Percentiles rank a stretch among this genome's conserved stretches.
phyloP scores from a whole-genome alignment of 2,113 vertebrate genomes.

The Baryphthengus martii region DNA sequence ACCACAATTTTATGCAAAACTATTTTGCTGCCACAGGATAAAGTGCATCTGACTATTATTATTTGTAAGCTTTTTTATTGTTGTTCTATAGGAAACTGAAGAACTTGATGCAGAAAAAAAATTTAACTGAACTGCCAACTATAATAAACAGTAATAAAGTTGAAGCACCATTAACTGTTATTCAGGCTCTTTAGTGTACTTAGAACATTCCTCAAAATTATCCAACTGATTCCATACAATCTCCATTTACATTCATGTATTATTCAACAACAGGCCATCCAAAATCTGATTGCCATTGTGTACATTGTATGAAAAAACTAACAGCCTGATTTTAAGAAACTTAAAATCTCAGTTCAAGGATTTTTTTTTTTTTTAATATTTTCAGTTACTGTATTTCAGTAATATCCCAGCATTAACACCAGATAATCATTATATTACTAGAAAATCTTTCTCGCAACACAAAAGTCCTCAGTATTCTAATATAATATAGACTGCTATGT shows the following conservation, averaged over 20 bases:
- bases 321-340: not conserved
- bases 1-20: not conserved
- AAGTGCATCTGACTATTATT: conserved; percentile 18
- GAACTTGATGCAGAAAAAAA: conserved; percentile 19
- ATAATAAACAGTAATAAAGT: conserved; percentile 62
- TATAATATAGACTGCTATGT: not conserved
- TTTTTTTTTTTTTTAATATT: not conserved
- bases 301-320: conserved; percentile 12
- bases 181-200: conserved; percentile 56
- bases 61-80: conserved; percentile 51
- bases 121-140: conserved; percentile 33
- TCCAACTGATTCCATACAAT: conserved; percentile 58
- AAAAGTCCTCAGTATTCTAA: not conserved
- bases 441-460: not conserved
- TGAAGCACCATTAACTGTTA: conserved; percentile 64
- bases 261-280: conserved; percentile 54
- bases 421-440: not conserved
- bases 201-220: conserved; percentile 58
- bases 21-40: conserved; percentile 16
- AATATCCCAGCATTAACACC: not conserved
- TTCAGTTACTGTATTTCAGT: not conserved
- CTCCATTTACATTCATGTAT: conserved; percentile 62
- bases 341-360: conserved; percentile 2
- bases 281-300: conserved; percentile 54
- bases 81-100: conserved; percentile 42